These are phyloP conservation scores for Holocentrus rufus DNA, from an alignment of 2,797 vertebrate species.

Conservation along the genomic window DNA sequence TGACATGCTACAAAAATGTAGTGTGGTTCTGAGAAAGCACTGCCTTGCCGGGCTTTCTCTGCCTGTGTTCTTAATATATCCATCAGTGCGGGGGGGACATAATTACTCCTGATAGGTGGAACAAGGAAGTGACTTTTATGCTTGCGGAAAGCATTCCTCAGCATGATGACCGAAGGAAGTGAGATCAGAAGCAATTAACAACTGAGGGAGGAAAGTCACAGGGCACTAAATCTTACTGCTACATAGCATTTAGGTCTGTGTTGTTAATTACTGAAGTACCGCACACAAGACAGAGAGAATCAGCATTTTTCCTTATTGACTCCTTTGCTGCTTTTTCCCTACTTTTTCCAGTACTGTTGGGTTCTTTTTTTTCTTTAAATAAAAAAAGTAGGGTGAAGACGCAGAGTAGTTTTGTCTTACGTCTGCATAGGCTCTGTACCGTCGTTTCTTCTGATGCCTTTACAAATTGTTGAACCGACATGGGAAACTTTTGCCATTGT, in stretches of 20 bases:
- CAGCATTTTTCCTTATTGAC: constrained; percentile 21
- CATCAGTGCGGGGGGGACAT: constrained; percentile 64
- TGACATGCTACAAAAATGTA: constrained; percentile 47
- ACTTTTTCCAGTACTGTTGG: too few relatives aligned
- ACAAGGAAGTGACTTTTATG: constrained; percentile 72
- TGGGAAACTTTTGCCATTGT: background rate
- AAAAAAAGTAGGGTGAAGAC: background rate
- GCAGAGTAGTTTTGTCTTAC: background rate
- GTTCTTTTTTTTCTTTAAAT: background rate
- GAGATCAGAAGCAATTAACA: constrained; percentile 74
- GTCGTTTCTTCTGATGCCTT: background rate
- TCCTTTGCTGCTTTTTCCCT: constrained; percentile 1
- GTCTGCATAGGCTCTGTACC: background rate
- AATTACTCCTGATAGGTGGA: constrained; percentile 76
- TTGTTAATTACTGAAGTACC: constrained; percentile 66
- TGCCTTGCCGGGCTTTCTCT: constrained; percentile 59
- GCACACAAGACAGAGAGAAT: constrained; percentile 41
- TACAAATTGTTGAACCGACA: background rate
- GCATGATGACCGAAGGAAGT: constrained; percentile 71
- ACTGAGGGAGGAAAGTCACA: constrained; percentile 54
- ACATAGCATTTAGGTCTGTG: constrained; percentile 51
- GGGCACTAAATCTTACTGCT: constrained; percentile 65
- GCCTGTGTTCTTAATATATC: constrained; percentile 70
- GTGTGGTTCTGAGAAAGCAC: constrained; percentile 53
- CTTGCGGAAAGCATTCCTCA: constrained; percentile 67